Evolutionary conservation across 2,888 invertebrate genomes (phyloP).

Genomic region (Lamproptera curius): DNA sequence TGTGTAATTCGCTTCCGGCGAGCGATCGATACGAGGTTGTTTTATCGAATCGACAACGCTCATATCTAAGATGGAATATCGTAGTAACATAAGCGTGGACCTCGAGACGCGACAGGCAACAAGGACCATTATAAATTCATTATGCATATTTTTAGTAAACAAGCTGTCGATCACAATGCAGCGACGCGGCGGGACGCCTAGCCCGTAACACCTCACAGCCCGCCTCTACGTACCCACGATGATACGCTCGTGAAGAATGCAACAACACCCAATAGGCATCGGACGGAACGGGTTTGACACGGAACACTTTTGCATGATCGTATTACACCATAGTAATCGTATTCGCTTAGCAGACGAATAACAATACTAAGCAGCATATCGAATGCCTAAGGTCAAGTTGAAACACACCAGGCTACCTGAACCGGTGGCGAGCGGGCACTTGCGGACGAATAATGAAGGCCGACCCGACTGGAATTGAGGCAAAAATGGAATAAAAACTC

Average conservation of each 20-base stretch:
- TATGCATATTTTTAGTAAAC: constrained; percentile 79
- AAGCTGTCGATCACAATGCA: constrained; percentile 77
- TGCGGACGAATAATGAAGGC: constrained; percentile 70
- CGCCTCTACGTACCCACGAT: constrained; percentile 44
- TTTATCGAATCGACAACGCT: too few relatives aligned
- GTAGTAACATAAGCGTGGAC: constrained; percentile 31
- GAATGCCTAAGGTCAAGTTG: constrained; percentile 73
- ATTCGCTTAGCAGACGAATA: constrained; percentile 50
- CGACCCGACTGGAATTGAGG: constrained; percentile 59
- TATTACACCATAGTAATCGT: constrained; percentile 69
- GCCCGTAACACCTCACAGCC: constrained; percentile 60
- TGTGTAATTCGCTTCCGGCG: too few relatives aligned
- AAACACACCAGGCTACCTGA: constrained; percentile 68
- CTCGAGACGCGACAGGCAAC: constrained; percentile 46
- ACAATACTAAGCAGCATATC: constrained; percentile 67
- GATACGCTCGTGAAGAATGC: constrained; percentile 33
- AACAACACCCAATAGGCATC: constrained; percentile 34
- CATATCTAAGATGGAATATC: not conserved
- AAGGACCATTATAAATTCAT: constrained; percentile 74
- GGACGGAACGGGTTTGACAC: constrained; percentile 51
- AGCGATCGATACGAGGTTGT: not conserved
- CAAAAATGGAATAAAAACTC: constrained; percentile 66
- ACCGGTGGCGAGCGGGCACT: constrained; percentile 62
- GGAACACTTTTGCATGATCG: constrained; percentile 61
- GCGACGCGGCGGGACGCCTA: constrained; percentile 63